Percentiles rank a stretch among this genome's conserved stretches.
These are phyloP conservation scores for Solenopsis invicta DNA, from an alignment of 1,140 invertebrate species.

Conservation along the genomic window DNA sequence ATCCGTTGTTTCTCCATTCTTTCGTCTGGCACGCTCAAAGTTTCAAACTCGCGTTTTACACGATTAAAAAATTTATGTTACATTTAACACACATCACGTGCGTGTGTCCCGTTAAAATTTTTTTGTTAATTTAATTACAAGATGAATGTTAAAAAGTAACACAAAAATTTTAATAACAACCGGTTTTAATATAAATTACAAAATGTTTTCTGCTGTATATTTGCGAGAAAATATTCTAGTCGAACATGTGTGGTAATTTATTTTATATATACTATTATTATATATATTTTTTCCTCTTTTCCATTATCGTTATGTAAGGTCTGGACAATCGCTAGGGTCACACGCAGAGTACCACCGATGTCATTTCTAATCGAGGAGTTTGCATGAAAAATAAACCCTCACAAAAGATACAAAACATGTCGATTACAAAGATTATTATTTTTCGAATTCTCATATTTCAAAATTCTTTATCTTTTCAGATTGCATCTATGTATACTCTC, in stretches of 20 bases:
- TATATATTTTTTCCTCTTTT: neutral
- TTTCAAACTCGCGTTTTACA: neutral
- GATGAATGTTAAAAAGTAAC: too few relatives aligned
- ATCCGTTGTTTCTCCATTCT: neutral
- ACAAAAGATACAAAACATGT: neutral
- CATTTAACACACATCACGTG: too few relatives aligned
- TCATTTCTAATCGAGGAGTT: constrained; percentile 33
- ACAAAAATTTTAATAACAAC: too few relatives aligned
- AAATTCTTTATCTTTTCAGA: constrained; percentile 7
- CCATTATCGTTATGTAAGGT: constrained; percentile 40
- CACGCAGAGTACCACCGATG: constrained; percentile 28
- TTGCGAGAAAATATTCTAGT: neutral
- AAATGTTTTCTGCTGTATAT: neutral
- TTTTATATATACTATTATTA: neutral
- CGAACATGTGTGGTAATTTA: neutral
- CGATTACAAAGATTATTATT: constrained; percentile 11
- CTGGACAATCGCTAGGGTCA: constrained; percentile 25
- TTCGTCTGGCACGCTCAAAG: too few relatives aligned
- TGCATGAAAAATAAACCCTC: neutral
- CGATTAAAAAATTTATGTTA: too few relatives aligned
- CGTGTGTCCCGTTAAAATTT: too few relatives aligned
- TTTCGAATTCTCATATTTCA: neutral
- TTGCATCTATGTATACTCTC: neutral
- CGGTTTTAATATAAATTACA: too few relatives aligned
- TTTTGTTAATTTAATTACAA: too few relatives aligned